Base-by-base conservation (phyloP, 2,113 vertebrate genomes). In the Amphiprion ocellaris region DNA sequence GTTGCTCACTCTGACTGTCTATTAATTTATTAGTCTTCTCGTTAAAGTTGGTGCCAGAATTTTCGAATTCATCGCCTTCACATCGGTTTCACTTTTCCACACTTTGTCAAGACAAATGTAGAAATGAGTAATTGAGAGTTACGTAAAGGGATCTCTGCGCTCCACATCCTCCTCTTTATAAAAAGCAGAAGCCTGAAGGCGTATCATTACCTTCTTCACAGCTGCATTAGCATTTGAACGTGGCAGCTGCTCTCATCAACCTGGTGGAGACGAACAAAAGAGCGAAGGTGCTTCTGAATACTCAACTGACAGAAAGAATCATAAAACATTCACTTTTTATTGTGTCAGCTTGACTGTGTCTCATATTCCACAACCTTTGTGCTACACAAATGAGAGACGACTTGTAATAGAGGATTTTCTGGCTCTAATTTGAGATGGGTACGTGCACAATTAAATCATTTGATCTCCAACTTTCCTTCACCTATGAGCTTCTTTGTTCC, bases 141-240 rank as follows among this genome's bases (percentile, higher is more conserved):
- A 1, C 1, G 9, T 55, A 1, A 63, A 44, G 14, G 24, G 47
- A 77, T 62, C 15, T 23, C 16, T 15, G 30, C 4, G 4, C 55
- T 65, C 24, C 17, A n/a, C 41, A 33, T 47, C 54, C 55, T 68
- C 37, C 24, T 44, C 64, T 47, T 17, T 55, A 33, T 10, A 39
- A 24, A 17, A n/a, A 69, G 37, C 59, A n/a, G 4, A 6, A 24
- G 10, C 54, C 67, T 17, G 39, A 47, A 62, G 52, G 14, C n/a
- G 5, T 53, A 26, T 77, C 12, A 65, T 87, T 62, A 49, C 15
- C 16, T 52, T 81, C 16, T 80, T 70, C 63, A 30, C 77, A 16
- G 77, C 53, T 24, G 19, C 16, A 64, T 86, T 79, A 79, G 54
- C 74, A 65, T 84, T 28, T 77, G 64, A 82, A 81, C 4, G 49